These are phyloP conservation scores for Hystrix brachyura DNA, from an alignment of 2,113 vertebrate species.

Conservation along the genomic window DNA sequence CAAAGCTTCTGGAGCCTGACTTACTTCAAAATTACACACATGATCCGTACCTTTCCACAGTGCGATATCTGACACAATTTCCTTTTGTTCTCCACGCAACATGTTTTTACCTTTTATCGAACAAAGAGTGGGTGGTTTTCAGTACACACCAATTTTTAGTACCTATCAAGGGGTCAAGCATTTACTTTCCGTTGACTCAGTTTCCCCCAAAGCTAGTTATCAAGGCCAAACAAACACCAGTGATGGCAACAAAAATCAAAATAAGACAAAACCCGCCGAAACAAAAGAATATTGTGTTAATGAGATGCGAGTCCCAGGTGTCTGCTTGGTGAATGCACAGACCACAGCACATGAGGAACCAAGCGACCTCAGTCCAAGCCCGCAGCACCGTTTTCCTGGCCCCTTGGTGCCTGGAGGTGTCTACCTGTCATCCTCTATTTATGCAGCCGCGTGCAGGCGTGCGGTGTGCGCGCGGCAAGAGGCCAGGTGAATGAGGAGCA, in stretches of 20 bases:
- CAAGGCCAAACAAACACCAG: not conserved
- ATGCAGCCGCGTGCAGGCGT: not conserved
- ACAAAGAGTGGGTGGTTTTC: not conserved
- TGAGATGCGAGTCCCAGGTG: not conserved
- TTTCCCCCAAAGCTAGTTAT: not conserved
- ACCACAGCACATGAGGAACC: not conserved
- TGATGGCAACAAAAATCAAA: not conserved
- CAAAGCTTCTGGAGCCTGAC: not conserved
- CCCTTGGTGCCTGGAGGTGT: not conserved
- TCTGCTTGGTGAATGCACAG: not conserved
- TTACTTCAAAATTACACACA: not conserved
- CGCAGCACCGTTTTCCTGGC: not conserved
- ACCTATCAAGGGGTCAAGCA: fast-evolving
- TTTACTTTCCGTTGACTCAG: fast-evolving
- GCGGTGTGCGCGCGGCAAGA: not conserved
- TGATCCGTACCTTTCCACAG: fast-evolving
- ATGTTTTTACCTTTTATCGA: not conserved
- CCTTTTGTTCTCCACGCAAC: not conserved
- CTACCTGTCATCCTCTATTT: not conserved
- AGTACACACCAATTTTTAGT: fast-evolving
- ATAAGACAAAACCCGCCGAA: not conserved
- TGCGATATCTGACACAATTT: not conserved
- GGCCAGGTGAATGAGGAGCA: not conserved
- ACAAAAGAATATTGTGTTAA: not conserved
- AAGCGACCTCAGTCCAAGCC: not conserved